Percentiles rank a stretch among this genome's conserved stretches.
Conservation (phyloP, 2,113 vertebrate species). For the Sapayoa aenigma region DNA sequence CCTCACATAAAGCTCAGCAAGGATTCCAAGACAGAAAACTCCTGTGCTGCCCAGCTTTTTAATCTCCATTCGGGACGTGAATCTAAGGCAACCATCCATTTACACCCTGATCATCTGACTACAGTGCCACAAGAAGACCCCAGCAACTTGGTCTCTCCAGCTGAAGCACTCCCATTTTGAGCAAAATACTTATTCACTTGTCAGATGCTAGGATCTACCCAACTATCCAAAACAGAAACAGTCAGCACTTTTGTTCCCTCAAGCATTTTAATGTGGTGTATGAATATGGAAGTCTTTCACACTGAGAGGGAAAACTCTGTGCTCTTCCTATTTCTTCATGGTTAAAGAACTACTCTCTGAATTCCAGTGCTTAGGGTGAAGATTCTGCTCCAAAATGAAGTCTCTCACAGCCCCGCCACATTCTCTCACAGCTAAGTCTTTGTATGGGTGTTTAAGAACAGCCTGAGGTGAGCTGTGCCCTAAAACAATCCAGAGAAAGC, state of each 20-base stretch:
- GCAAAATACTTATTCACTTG: neutral
- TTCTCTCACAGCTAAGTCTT: neutral
- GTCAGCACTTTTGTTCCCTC: fast-evolving
- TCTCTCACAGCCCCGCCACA: neutral
- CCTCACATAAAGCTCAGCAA: neutral
- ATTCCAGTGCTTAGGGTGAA: neutral
- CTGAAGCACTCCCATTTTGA: neutral
- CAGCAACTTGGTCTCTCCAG: neutral
- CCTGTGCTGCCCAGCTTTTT: neutral
- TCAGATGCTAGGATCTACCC: neutral
- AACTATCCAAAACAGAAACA: neutral
- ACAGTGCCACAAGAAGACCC: neutral
- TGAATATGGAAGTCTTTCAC: neutral
- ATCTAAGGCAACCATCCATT: neutral
- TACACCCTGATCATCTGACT: neutral
- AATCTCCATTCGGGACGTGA: neutral
- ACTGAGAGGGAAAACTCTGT: neutral
- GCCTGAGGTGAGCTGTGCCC: neutral
- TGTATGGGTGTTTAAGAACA: neutral
- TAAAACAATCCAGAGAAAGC: neutral
- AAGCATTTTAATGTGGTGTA: neutral
- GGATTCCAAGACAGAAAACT: neutral
- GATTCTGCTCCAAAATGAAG: neutral
- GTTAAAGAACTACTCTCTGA: neutral
- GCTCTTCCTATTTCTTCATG: neutral